Base-by-base conservation (phyloP, 2,888 invertebrate species). In the Agrotis ipsilon region DNA sequence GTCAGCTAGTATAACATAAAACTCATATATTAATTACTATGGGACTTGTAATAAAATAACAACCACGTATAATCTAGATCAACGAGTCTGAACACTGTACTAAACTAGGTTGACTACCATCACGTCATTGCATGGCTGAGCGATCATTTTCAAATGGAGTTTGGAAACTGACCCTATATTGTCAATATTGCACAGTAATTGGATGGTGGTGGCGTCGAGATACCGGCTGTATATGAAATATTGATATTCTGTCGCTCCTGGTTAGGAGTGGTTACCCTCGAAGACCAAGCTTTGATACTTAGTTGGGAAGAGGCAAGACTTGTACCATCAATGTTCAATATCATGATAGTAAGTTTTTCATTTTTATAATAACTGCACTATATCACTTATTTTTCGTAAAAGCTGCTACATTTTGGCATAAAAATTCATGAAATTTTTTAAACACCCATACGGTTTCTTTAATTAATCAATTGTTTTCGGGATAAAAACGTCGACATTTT, bases 121-220 rank as follows among this genome's bases (percentile, higher is more conserved):
- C 13, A 75, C 14, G 16, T 16, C 13, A 75, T 39, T 51, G 18
- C 24, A 39, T 3, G 68, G 39, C 46, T 52, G 39, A 76, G 39
- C 9, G 19, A 76, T 43, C 3, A 68, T 54, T 71, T 54, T 68
- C 46, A 27, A 54, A 68, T 39, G 68, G 48, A 48, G 68, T 55
- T 32, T 49, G 19, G 18, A 68, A 67, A 39, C 57, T 57, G 32
- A 27, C 18, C 49, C 46, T 46, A 46, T 49, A 49, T 19, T 78
- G 39, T 78, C 49, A 72, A 78, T 72, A 71, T 78, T 72, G 49
- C 57, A 18, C 24, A 39, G 19, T 71, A 71, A 72, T 72, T 72
- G 51, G 46, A 9, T 3, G n/a, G 19, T 13, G 9, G 19, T 2
- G 18, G 46, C 24, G 32, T n/a, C n/a, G 58, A 46, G 39, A 16